Percentiles rank a stretch among this genome's conserved stretches.
These are phyloP conservation scores for Ianthella basta DNA, from an alignment of 37 sponge, comb jelly and placozoan species.

Conservation along the genomic window DNA sequence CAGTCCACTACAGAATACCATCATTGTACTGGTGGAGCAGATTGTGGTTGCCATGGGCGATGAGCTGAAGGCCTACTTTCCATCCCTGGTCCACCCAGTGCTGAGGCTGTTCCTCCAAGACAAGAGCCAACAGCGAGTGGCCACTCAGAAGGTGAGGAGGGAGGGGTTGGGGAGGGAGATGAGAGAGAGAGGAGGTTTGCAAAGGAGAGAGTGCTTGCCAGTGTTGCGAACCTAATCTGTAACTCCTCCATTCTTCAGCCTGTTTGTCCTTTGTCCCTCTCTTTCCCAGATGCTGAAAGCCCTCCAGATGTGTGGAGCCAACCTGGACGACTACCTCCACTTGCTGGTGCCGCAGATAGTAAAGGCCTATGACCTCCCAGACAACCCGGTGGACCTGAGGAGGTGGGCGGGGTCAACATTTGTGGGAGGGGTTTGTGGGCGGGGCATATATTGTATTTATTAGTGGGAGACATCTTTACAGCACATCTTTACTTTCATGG, in stretches of 20 bases:
- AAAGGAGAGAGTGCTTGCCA: too few relatives aligned
- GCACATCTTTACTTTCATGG: not conserved
- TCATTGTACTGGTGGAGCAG: constrained; percentile 84
- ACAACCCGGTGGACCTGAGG: constrained; percentile 66
- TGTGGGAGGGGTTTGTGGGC: too few relatives aligned
- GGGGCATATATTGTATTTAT: too few relatives aligned
- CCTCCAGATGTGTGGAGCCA: constrained; percentile 88
- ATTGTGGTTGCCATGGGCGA: constrained; percentile 85
- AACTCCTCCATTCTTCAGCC: too few relatives aligned
- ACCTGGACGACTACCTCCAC: constrained; percentile 94
- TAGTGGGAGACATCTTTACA: not conserved
- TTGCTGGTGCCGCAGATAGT: constrained; percentile 91
- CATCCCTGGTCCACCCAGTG: constrained; percentile 77
- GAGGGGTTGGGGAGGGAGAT: not conserved
- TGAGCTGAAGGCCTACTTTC: constrained; percentile 90
- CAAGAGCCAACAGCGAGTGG: constrained; percentile 66
- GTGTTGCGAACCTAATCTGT: too few relatives aligned
- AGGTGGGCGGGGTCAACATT: constrained; percentile 59
- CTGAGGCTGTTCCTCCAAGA: constrained; percentile 81
- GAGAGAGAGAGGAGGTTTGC: too few relatives aligned
- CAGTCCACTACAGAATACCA: constrained; percentile 85
- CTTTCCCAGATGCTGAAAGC: constrained; percentile 78
- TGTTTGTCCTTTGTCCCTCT: too few relatives aligned
- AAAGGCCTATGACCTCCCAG: constrained; percentile 65
- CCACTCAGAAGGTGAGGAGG: constrained; percentile 73